Evolutionary conservation across 1,140 invertebrate genomes (phyloP).

Genomic region (Drosophila santomea): DNA sequence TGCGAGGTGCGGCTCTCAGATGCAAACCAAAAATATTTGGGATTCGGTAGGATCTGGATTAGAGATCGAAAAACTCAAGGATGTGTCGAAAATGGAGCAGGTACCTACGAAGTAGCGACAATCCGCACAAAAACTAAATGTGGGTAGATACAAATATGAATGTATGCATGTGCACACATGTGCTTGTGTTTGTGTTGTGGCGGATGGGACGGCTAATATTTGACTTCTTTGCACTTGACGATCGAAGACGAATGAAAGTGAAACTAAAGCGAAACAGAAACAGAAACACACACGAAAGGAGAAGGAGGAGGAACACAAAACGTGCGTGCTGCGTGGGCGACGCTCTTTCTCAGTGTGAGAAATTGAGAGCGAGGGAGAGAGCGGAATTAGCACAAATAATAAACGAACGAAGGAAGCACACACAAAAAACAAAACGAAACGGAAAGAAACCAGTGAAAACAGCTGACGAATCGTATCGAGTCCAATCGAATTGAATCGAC

Average conservation of each 20-base stretch:
- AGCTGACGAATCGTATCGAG: constrained; percentile 34
- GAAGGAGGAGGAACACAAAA: constrained; percentile 20
- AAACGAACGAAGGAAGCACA: constrained; percentile 16
- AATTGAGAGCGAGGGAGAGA: neutral
- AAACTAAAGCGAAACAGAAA: constrained; percentile 27
- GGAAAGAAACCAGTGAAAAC: constrained; percentile 30
- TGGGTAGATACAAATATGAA: constrained; percentile 25
- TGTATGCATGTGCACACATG: neutral
- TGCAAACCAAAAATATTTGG: too few relatives aligned
- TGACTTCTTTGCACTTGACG: constrained; percentile 75
- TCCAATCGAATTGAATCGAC: constrained; percentile 3
- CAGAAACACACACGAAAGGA: neutral
- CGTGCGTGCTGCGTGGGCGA: constrained; percentile 64
- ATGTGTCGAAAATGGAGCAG: neutral
- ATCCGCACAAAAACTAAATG: neutral
- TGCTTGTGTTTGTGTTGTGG: neutral
- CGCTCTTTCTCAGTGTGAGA: neutral
- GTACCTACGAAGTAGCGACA: constrained; percentile 5
- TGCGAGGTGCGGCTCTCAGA: constrained; percentile 4
- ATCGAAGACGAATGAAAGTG: constrained; percentile 42
- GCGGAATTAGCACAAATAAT: constrained; percentile 30
- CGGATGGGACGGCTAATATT: constrained; percentile 45
- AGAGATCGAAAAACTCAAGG: constrained; percentile 10
- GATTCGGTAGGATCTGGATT: too few relatives aligned
- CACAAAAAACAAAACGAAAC: constrained; percentile 21